These are phyloP conservation scores for Gallinago undulata DNA, from an alignment of 2,113 vertebrate genomes.

Conservation along the genomic window DNA sequence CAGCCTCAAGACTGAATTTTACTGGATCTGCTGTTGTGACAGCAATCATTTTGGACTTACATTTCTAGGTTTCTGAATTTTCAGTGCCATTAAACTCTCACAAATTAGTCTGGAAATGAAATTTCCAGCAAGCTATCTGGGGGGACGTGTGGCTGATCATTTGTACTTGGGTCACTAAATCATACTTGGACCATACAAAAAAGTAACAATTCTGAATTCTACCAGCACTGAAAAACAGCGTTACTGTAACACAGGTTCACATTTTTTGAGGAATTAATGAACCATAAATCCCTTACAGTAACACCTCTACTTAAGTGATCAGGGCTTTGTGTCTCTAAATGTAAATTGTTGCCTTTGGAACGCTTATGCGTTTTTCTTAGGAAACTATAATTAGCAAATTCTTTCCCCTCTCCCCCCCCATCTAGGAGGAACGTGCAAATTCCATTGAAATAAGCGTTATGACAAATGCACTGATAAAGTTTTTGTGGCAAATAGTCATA, in stretches of 20 bases:
- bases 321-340: background rate
- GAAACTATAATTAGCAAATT: background rate
- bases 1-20: background rate
- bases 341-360: background rate
- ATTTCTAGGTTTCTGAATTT: constrained; percentile 6
- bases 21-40: background rate
- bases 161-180: background rate
- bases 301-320: background rate
- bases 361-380: background rate
- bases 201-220: background rate
- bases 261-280: background rate
- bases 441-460: background rate
- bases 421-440: background rate
- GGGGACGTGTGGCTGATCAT: background rate
- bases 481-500: background rate
- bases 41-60: background rate
- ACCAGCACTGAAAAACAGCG: background rate
- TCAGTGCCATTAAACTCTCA: constrained; percentile 14
- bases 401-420: background rate
- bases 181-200: background rate
- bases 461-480: background rate
- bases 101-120: constrained; percentile 1
- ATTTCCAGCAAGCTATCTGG: background rate
- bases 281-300: background rate
- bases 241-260: background rate